Evolutionary conservation across 2,113 vertebrate genomes (phyloP).

Genomic region (Upupa epops): DNA sequence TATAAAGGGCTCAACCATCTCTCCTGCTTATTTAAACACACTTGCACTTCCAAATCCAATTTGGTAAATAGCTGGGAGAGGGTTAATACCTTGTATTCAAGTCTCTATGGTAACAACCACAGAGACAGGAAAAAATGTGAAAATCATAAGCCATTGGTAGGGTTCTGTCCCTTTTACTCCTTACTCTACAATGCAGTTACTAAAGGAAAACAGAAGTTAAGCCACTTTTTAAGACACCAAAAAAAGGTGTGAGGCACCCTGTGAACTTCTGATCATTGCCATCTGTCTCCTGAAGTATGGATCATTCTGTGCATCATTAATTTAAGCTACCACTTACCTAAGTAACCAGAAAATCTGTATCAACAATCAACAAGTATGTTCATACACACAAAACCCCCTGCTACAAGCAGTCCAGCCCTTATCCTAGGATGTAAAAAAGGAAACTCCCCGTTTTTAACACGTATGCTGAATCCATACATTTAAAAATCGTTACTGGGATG

Average conservation of each 20-base stretch:
- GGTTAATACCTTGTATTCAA: not conserved
- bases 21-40: not conserved
- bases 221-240: not conserved
- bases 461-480: not conserved
- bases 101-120: not conserved
- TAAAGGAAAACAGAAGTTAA: not conserved
- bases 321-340: not conserved
- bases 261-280: not conserved
- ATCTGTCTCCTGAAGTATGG: not conserved
- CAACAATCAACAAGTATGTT: not conserved
- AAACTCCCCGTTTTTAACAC: not conserved
- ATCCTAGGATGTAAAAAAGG: not conserved
- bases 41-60: not conserved
- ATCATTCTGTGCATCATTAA: not conserved
- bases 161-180: not conserved
- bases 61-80: not conserved
- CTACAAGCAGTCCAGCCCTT: not conserved
- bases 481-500: not conserved
- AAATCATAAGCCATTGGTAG: not conserved
- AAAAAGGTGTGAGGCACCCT: not conserved
- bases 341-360: not conserved
- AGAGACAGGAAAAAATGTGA: not conserved
- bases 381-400: not conserved
- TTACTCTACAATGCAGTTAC: not conserved
- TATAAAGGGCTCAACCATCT: not conserved